Conservation (phyloP, 2,113 vertebrate species). For the Colinus virginianus region DNA sequence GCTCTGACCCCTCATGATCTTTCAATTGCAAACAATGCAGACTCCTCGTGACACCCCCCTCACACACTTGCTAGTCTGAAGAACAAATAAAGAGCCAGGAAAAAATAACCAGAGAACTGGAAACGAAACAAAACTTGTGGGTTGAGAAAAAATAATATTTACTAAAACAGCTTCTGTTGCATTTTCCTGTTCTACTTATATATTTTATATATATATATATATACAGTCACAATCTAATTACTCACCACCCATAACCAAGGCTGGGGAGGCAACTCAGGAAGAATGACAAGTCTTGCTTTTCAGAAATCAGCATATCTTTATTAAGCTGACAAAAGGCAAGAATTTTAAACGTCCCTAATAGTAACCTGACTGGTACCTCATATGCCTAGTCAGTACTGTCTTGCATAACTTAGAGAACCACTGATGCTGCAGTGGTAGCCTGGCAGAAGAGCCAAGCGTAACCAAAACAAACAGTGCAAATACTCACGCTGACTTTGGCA, state of each 20-base stretch:
- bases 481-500: slow-evolving; percentile 98
- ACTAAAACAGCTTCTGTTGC: too few species aligned
- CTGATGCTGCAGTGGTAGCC: neutral
- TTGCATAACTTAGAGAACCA: neutral
- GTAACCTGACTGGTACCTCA: neutral
- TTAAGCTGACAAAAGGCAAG: neutral
- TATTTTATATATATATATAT: too few species aligned
- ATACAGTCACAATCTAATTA: too few species aligned
- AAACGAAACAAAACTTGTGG: too few species aligned
- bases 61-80: neutral
- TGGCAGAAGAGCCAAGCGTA: neutral
- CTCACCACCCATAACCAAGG: too few species aligned
- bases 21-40: neutral
- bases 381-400: neutral
- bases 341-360: neutral
- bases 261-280: neutral
- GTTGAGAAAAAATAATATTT: too few species aligned
- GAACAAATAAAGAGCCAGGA: neutral
- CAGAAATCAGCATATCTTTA: neutral
- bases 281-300: neutral
- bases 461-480: neutral
- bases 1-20: neutral
- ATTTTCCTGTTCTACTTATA: too few species aligned
- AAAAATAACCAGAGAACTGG: neutral
- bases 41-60: neutral